Evolutionary conservation across 2,113 vertebrate species (phyloP).

Genomic region (Gadus macrocephalus): DNA sequence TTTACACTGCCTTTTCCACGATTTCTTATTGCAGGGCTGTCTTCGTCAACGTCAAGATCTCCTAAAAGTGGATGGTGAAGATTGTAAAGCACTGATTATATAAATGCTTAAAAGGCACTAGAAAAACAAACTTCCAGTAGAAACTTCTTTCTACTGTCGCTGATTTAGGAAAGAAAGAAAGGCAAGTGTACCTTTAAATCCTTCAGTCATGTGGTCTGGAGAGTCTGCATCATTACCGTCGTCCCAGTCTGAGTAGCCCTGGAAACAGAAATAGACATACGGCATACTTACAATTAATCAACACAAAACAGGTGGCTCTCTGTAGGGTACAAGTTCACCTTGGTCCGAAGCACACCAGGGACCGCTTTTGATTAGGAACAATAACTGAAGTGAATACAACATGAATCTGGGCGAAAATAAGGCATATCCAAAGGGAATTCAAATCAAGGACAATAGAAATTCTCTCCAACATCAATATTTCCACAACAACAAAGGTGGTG

Average conservation of each 20-base stretch:
- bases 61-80: conserved; percentile 32
- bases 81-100: no score
- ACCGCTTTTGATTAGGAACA: no score
- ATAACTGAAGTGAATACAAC: no score
- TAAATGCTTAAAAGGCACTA: no score
- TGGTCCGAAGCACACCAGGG: no score
- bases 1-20: conserved; percentile 44
- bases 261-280: conserved; percentile 24
- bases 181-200: conserved; percentile 55
- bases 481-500: no score
- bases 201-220: conserved; percentile 38
- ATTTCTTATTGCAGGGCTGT: conserved; percentile 36
- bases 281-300: conserved; percentile 24
- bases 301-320: conserved; percentile 6
- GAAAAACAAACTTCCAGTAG: no score
- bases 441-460: no score
- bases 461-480: no score
- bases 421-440: no score
- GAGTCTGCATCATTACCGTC: conserved; percentile 62
- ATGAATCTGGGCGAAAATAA: no score
- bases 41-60: conserved; percentile 33
- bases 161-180: background rate
- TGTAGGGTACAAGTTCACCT: background rate
- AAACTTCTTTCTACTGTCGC: background rate
- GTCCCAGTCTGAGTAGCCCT: conserved; percentile 72